Evolutionary conservation across 2,888 invertebrate species (phyloP).

Genomic region (Scrobipalpa atriplicella): DNA sequence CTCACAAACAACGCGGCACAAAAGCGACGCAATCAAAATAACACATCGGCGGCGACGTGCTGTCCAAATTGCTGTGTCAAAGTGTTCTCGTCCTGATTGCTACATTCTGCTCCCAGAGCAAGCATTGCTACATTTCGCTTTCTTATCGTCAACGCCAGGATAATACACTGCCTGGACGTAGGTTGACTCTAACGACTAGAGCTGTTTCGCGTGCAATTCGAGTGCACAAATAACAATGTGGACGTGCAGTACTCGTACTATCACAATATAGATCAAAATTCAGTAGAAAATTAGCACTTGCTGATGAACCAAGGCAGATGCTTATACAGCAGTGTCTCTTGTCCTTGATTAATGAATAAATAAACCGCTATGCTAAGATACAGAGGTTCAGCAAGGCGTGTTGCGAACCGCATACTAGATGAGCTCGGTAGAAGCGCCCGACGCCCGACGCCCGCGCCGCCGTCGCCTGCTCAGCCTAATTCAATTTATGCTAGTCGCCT

Average conservation of each 20-base stretch:
- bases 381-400: constrained; percentile 36
- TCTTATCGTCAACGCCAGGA: constrained; percentile 58
- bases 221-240: background rate
- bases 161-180: constrained; percentile 40
- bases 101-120: constrained; percentile 70
- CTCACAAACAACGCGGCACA: constrained; percentile 67
- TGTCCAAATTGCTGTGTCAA: constrained; percentile 78
- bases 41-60: constrained; percentile 69
- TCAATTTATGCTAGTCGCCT: constrained; percentile 67
- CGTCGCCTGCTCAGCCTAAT: constrained; percentile 60
- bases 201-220: background rate
- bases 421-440: constrained; percentile 44
- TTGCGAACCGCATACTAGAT: constrained; percentile 45
- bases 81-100: constrained; percentile 78
- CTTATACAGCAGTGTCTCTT: constrained; percentile 15
- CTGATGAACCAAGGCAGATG: constrained; percentile 13
- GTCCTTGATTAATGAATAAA: constrained; percentile 28
- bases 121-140: constrained; percentile 59
- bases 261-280: background rate
- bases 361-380: constrained; percentile 33
- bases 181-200: constrained; percentile 28
- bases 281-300: constrained; percentile 3
- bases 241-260: background rate
- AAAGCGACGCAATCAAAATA: constrained; percentile 77
- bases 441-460: constrained; percentile 38